These are phyloP conservation scores for Nothocercus julius DNA, from an alignment of 2,113 vertebrate genomes.

Conservation along the genomic window DNA sequence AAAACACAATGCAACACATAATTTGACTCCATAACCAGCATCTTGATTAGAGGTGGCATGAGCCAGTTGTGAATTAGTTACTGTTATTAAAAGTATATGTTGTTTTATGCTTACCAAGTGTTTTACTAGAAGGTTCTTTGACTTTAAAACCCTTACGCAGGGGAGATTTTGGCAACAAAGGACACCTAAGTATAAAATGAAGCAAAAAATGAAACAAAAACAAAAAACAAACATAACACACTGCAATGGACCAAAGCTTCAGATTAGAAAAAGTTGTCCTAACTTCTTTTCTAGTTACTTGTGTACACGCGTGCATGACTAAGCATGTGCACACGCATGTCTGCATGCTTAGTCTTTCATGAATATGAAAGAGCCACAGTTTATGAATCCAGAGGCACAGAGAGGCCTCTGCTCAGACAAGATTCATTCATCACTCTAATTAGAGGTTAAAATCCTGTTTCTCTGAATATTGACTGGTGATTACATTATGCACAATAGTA, in stretches of 20 bases:
- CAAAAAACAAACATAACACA: background rate
- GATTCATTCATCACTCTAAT: background rate
- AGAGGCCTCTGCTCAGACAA: background rate
- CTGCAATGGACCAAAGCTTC: background rate
- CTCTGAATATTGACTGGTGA: background rate
- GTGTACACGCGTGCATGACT: fast-evolving
- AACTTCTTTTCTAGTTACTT: background rate
- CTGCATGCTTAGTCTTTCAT: background rate
- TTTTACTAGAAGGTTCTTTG: constrained; percentile 55
- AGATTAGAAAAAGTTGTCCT: background rate
- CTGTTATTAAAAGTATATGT: background rate
- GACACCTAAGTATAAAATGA: constrained; percentile 74
- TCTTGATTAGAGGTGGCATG: background rate
- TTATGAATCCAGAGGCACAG: background rate
- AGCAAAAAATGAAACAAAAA: background rate
- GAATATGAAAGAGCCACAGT: background rate
- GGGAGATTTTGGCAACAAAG: constrained; percentile 79
- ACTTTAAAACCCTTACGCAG: constrained; percentile 68
- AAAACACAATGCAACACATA: background rate
- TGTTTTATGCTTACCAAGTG: constrained; percentile 70
- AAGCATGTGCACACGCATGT: too few species aligned
- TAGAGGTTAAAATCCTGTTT: background rate
- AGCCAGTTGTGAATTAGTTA: background rate
- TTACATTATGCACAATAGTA: background rate
- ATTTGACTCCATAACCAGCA: background rate